A percentile compares a stretch with the other conserved stretches of the same genome.
Conservation (phyloP, 2,888 invertebrate species). For the Labia minor region DNA sequence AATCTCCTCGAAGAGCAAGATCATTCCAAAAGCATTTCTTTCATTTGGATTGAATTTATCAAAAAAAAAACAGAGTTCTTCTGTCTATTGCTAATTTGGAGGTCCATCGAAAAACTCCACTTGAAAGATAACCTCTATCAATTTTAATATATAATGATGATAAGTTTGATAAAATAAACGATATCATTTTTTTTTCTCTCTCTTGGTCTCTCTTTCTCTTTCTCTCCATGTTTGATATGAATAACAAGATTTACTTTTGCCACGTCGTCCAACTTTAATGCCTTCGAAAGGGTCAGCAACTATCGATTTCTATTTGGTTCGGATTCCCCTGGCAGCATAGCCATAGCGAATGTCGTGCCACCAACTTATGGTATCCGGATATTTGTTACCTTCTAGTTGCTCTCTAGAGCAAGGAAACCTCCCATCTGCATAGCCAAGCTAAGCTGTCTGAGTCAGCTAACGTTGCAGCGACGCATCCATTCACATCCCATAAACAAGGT, state of each 20-base stretch:
- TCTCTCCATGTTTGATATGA: neutral
- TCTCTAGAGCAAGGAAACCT: neutral
- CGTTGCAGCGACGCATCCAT: neutral
- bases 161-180: neutral
- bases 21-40: neutral
- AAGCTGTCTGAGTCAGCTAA: neutral
- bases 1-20: neutral
- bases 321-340: neutral
- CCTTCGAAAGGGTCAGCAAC: constrained; percentile 13
- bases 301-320: constrained; percentile 1
- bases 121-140: neutral
- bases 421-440: neutral
- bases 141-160: no score
- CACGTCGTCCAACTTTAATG: constrained; percentile 13
- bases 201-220: no score
- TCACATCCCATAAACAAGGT: neutral
- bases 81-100: no score
- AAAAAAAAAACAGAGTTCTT: no score
- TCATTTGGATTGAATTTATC: neutral
- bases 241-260: neutral
- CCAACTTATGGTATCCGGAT: neutral
- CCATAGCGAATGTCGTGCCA: no score
- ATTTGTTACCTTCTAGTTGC: neutral
- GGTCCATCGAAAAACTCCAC: neutral
- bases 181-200: neutral